Base-by-base conservation (phyloP, 1,140 invertebrate genomes). In the Eumaeus atala region DNA sequence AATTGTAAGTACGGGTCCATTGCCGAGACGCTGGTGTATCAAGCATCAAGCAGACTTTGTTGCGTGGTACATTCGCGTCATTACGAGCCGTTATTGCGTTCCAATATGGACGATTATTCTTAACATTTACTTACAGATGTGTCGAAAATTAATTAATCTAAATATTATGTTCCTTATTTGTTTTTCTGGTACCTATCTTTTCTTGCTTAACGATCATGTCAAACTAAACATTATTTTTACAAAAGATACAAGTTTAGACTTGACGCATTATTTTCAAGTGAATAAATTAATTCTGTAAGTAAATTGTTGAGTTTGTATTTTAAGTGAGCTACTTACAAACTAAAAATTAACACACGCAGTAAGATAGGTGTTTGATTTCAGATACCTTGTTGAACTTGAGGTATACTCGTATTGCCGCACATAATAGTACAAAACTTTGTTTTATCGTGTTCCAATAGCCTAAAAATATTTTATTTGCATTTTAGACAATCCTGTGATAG, bases 351-450 rank as follows among this genome's bases (percentile, higher is more conserved):
- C 54, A 52, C 47, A 52, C 21, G 6, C 21, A 42, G 50, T 58
- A 59, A 54, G 40, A 50, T 42, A 55, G 49, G 61, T 61, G 36
- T 61, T 70, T 62, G 61, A 64, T 68, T 72, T 64, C 63, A 61
- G 56, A 58, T 58, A 33, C 35, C 53, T 50, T 56, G 58, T 37
- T 67, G 60, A 58, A 60, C 59, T 61, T 58, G 62, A 61, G 44
- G 66, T 72, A 61, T 59, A n/a, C n/a, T n/a, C n/a, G n/a, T n/a
- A 37, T 53, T 69, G 67, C 58, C 69, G 78, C 81, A 84, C 77
- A 80, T 56, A 69, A 76, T 54, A 84, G 81, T 84, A 84, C 81
- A 84, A 81, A 80, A 56, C 50, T 54, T 66, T 69, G 65, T 72
- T 66, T 67, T 68, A 73, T 73, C 72, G 77, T 79, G 72, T 82